Evolutionary conservation across 2,888 invertebrate species (phyloP), one percentile per base, ranked within the genome.

Genomic region (Polydrusus tereticollis): DNA sequence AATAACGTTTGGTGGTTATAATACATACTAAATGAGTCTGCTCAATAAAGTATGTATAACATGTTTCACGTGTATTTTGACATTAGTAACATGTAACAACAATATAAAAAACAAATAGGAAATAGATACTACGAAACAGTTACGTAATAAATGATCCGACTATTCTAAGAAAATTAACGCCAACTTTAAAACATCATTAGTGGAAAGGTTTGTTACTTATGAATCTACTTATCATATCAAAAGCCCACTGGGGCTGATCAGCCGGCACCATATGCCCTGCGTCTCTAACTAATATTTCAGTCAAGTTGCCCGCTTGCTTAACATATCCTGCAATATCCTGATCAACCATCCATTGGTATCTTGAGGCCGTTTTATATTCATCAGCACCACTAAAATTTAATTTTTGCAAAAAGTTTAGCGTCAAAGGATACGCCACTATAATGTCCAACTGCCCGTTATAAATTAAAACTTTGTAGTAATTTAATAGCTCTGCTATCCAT

Each of bases 371-470:
- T 79, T 89, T 90, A 83, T 94, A 96, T 1, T 89, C 87, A 1
- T 87, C 87, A 0, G 91, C 86, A 0, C 88, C 90, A 23, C 86
- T 88, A 86, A 95, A 96, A 55, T 91, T 88, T 0, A 95, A 86
- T 60, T 90, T 88, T 76, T 89, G 87, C 26, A 97, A 85, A 83
- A 93, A 96, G 81, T 92, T 93, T 16, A 93, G 88, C 0, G 96
- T 96, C 59, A 95, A 82, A 0, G 96, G 95, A 85, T 95, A 95
- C 0, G 95, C 94, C 0, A 96, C 94, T 75, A 97, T 95, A 12
- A 97, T 92, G 83, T 98, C 97, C 75, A 97, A 83, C 82, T 97
- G 97, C 0, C 97, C 97, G 82, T 92, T 96, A 83, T 97, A 97
- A 72, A 96, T 88, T 45, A 96, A 88, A 12, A 95, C 90, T 82